Conservation (phyloP, 2,113 vertebrate species). For the Peromyscus californicus region DNA sequence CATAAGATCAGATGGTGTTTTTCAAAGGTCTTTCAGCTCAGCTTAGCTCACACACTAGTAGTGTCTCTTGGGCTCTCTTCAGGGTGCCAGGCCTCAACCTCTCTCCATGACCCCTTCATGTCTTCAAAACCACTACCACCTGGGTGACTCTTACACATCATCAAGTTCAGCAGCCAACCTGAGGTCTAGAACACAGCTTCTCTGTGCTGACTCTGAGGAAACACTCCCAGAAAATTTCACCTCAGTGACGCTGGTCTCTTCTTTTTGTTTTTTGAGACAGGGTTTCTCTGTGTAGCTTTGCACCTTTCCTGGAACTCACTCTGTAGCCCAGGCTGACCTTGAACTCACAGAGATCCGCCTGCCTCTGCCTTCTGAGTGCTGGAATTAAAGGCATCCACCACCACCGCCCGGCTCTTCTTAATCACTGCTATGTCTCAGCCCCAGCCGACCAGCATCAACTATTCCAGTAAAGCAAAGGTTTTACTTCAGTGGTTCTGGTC, state of each 20-base stretch:
- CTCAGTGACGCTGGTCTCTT: background rate
- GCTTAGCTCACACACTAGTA: no score
- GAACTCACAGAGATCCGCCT: no score
- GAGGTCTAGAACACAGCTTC: background rate
- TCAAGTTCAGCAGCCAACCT: background rate
- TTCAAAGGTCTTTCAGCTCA: background rate
- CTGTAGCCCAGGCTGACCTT: no score
- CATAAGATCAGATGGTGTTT: background rate
- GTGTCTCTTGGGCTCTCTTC: background rate
- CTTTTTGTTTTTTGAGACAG: no score
- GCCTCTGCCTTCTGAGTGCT: no score
- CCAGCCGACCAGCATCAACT: background rate
- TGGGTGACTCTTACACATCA: background rate
- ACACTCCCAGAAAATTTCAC: background rate
- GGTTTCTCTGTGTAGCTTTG: no score
- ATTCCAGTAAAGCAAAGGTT: background rate
- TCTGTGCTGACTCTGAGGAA: background rate
- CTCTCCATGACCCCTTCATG: background rate
- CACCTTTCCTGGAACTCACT: no score
- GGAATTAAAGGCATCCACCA: no score
- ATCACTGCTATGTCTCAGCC: background rate
- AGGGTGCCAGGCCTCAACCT: background rate
- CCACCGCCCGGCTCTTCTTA: no score
- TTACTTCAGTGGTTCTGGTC: background rate
- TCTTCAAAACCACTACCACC: background rate